These are phyloP conservation scores for Cephalopholis sonnerati DNA, from an alignment of 2,113 vertebrate species.

Conservation along the genomic window DNA sequence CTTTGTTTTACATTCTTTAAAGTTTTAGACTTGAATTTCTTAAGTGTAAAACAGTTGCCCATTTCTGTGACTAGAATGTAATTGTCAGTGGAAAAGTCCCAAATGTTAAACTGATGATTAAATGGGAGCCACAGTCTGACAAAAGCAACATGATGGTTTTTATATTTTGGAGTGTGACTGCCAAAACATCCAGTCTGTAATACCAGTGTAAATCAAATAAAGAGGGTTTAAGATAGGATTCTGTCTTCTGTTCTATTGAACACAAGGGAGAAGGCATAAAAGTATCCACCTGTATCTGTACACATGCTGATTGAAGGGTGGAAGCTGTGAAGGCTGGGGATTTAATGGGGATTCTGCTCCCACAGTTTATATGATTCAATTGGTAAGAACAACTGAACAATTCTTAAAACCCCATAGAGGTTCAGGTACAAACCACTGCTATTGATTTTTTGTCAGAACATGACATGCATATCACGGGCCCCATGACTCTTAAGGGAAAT, in stretches of 20 bases:
- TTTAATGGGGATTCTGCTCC: slow-evolving; percentile 20
- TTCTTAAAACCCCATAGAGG: slow-evolving; percentile 1
- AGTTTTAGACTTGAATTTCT: neutral
- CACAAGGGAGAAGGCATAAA: slow-evolving; percentile 10
- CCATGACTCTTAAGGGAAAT: slow-evolving; percentile 1
- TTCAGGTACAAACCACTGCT: slow-evolving; percentile 1
- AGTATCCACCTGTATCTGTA: slow-evolving; percentile 34
- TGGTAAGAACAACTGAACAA: slow-evolving; percentile 7
- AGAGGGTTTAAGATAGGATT: slow-evolving; percentile 23
- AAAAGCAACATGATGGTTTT: neutral
- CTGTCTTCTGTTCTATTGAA: slow-evolving; percentile 8
- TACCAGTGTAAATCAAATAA: slow-evolving; percentile 25
- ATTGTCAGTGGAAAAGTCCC: neutral
- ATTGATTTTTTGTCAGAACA: slow-evolving; percentile 23
- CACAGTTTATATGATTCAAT: slow-evolving; percentile 7
- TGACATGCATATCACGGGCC: neutral
- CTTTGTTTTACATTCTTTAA: neutral
- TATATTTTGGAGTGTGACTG: neutral
- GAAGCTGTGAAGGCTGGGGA: neutral
- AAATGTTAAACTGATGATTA: neutral
- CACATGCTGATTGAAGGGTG: slow-evolving; percentile 1
- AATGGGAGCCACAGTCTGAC: neutral
- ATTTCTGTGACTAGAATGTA: neutral
- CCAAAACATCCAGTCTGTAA: neutral
- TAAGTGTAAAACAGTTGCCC: neutral